Conservation (phyloP, 2,797 vertebrate species). For the Megaceryle alcyon region DNA sequence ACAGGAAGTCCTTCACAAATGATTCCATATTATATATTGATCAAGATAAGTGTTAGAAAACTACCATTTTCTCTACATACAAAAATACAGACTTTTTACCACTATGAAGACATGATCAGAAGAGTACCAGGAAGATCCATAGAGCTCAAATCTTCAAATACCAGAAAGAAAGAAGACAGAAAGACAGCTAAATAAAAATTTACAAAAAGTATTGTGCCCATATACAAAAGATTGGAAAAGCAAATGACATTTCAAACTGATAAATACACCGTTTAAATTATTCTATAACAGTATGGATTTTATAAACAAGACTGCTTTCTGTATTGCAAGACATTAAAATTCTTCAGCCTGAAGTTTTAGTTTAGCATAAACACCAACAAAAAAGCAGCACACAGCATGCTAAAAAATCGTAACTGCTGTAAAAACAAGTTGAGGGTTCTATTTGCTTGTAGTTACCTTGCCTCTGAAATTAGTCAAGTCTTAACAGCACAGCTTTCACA, state of each 20-base stretch:
- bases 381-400: background rate
- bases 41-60: constrained; percentile 80
- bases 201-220: constrained; percentile 51
- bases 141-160: constrained; percentile 63
- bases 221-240: constrained; percentile 65
- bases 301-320: constrained; percentile 24
- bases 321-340: constrained; percentile 10
- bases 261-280: constrained; percentile 63
- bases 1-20: constrained; percentile 81
- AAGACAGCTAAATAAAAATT: constrained; percentile 34
- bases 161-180: constrained; percentile 44
- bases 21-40: constrained; percentile 75
- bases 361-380: background rate
- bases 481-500: background rate
- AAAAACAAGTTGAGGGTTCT: background rate
- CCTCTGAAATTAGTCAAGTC: background rate
- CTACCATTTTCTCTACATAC: constrained; percentile 83
- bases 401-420: background rate
- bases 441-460: background rate
- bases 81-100: constrained; percentile 86
- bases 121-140: constrained; percentile 73
- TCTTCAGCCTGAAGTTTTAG: background rate
- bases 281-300: constrained; percentile 20
- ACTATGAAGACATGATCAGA: constrained; percentile 78
- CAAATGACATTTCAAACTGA: constrained; percentile 46